Evolutionary conservation across 2,113 vertebrate species (phyloP), one percentile per base, ranked within the genome.

Genomic region (Podarcis muralis): DNA sequence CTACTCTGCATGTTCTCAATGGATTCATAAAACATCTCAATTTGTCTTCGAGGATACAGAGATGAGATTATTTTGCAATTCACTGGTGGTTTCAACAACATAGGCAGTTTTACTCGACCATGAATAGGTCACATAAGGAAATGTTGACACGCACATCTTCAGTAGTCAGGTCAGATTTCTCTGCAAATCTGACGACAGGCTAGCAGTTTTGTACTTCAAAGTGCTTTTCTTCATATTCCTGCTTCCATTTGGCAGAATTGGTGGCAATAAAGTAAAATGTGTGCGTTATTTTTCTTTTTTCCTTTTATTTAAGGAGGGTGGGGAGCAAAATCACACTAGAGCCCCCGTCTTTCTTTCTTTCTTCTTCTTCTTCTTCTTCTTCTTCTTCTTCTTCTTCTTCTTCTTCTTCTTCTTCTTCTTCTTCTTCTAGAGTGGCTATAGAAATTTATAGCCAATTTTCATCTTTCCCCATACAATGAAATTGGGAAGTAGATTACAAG

Each of bases 1-100:
- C 37, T 59, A 81, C 7, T 40, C 75, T 84, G 27, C 76, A 15
- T 91, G 85, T 87, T 87, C 86, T 84, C 11, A 79, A 3, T 7
- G 0, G 80, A 37, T 12, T 62, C 27, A 43, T 40, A 68, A 65
- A 82, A 78, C 77, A 66, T n/a, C 25, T 68, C 37, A 48, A 23
- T 78, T 86, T 86, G 65, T 48, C 37, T 32, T 78, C 4, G 5
- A 84, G 81, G 35, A 40, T 43, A 32, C 11, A 77, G 35, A 85
- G 84, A 66, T 4, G 32, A 43, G 53, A 59, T 66, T 57, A 62
- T 84, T 87, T 87, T 75, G 40, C 71, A 35, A 76, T 7, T 23
- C 59, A 37, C 15, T 85, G 32, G 18, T 68, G 37, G 35, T 48
- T 81, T 84, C 3, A n/a, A 16, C 72, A 40, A 11, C 72, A 40